These are phyloP conservation scores for Eledona agricola DNA, from an alignment of 2,888 invertebrate species.

Conservation along the genomic window DNA sequence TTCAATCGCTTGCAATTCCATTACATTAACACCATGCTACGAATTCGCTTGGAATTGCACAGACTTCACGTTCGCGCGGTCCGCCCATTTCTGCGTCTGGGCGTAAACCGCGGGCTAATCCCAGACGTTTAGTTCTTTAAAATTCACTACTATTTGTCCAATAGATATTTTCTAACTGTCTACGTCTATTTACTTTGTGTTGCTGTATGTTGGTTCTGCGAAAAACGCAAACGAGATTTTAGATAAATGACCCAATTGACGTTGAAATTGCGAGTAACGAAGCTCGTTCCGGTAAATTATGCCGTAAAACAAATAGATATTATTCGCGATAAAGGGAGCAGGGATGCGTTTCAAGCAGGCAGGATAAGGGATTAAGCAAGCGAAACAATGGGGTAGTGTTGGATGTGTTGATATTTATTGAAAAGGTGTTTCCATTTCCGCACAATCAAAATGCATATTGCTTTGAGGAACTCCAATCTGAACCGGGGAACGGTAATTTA, in stretches of 20 bases:
- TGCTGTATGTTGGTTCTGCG: too few relatives aligned
- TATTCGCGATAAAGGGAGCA: conserved; percentile 1
- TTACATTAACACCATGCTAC: too few relatives aligned
- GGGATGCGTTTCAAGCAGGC: not conserved
- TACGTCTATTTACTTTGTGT: too few relatives aligned
- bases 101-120: too few relatives aligned
- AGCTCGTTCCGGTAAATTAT: conserved; percentile 11
- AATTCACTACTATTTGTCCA: too few relatives aligned
- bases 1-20: too few relatives aligned
- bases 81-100: too few relatives aligned
- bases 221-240: conserved; percentile 44
- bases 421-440: conserved; percentile 24
- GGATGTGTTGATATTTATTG: conserved; percentile 16
- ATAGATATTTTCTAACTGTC: too few relatives aligned
- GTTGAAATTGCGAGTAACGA: conserved; percentile 17
- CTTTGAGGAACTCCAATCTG: conserved; percentile 16
- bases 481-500: conserved; percentile 35
- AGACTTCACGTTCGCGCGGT: too few relatives aligned
- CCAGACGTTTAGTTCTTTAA: too few relatives aligned
- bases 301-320: conserved; percentile 15
- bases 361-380: conserved; percentile 4
- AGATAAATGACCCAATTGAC: conserved; percentile 63
- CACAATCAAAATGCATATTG: conserved; percentile 28
- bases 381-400: conserved; percentile 9
- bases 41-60: too few relatives aligned